Conservation (phyloP, 2,113 vertebrate genomes). For the Microtus oregoni region DNA sequence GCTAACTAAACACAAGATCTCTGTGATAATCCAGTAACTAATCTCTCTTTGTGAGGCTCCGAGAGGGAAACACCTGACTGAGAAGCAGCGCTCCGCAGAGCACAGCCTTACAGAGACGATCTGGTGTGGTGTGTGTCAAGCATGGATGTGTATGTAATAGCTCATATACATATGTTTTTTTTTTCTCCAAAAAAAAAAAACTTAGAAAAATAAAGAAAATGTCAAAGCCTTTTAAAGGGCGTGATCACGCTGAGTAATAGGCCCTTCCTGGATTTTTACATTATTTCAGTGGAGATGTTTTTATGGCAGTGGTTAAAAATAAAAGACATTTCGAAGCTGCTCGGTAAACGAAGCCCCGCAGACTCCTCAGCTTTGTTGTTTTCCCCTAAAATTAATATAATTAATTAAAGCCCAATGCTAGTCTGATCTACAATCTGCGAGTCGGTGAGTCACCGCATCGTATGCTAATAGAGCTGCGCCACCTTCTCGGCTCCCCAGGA, state of each 20-base stretch:
- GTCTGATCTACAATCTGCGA: constrained; percentile 73
- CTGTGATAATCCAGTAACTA: not conserved
- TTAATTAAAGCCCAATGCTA: constrained; percentile 81
- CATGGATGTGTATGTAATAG: constrained; percentile 65
- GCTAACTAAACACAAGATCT: not conserved
- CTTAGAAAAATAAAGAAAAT: constrained; percentile 84
- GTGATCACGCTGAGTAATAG: constrained; percentile 87
- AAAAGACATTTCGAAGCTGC: constrained; percentile 87
- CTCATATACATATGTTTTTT: constrained; percentile 40
- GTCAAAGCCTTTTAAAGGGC: constrained; percentile 86
- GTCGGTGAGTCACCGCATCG: constrained; percentile 74
- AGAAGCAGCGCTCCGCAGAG: not conserved
- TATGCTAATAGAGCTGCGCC: constrained; percentile 68
- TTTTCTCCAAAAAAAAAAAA: constrained; percentile 83
- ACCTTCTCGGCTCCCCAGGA: constrained; percentile 54
- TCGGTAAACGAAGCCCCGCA: constrained; percentile 81
- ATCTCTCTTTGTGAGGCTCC: not conserved
- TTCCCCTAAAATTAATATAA: constrained; percentile 84
- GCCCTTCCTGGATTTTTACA: constrained; percentile 86
- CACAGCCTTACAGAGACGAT: not conserved
- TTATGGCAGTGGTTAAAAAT: constrained; percentile 87
- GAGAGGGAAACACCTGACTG: not conserved
- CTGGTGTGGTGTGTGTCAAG: not conserved
- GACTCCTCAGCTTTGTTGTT: constrained; percentile 81
- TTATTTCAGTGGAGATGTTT: constrained; percentile 85